Base-by-base conservation (phyloP, 2,797 vertebrate species). In the Smutsia gigantea region DNA sequence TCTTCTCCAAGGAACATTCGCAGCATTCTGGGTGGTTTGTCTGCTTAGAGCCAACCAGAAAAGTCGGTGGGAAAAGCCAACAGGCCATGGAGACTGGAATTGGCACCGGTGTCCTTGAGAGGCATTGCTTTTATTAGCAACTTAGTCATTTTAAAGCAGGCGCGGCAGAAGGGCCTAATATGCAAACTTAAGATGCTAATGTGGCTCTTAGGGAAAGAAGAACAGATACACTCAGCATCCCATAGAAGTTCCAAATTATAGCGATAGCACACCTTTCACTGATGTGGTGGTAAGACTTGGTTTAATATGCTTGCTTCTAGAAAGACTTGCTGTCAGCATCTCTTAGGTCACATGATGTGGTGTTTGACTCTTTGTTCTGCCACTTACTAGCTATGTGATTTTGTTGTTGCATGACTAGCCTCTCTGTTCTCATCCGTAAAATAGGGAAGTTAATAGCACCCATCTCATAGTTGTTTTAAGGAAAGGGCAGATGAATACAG, bases 11-110 rank as follows among this genome's bases (percentile, higher is more conserved):
- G 95, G 85, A 95, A 95, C 79, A 71, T 96, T 96, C 93, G 92
- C 81, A 83, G 94, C 96, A 96, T 91, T 97, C 96, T 97, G 97
- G 97, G 97, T 97, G 97, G 97, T 97, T 97, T 86, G 97, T 96
- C 97, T 96, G 94, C 93, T 53, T 85, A 90, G 27, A 95, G 83
- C 46, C 95, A 94, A 97, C 96, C 96, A 94, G 97, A 96, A 97
- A 96, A 95, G 66, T 93, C 7, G 42, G 91, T 95, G 94, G 96
- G 97, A 95, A 97, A 96, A 98, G 96, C 96, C 97, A 97, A 92
- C 79, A 93, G 94, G 90, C 97, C 94, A 75, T 57, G 57, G 83
- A 57, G 25, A n/a, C 39, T 77, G 17, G 93, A 25, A 53, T 87
- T 97, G 97, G 97, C 97, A 93, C 81, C 84, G 69, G 66, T 87